phyloP scores from a whole-genome alignment of 2,888 invertebrate genomes.

The Macrosoma leucophasiata region DNA sequence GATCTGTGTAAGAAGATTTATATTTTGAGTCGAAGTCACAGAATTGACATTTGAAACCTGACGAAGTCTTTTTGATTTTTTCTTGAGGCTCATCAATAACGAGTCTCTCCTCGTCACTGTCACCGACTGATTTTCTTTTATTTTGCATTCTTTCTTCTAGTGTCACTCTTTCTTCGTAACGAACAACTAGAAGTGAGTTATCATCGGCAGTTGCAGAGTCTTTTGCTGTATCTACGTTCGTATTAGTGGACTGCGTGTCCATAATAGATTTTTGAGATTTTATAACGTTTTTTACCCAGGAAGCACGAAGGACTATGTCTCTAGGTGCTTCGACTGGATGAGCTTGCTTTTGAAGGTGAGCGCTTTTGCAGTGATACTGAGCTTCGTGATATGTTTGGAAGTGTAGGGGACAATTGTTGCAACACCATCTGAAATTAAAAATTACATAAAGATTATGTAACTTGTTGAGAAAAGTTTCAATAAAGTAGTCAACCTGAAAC shows the following conservation, averaged over 20 bases:
- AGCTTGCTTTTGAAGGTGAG: slow-evolving; percentile 33
- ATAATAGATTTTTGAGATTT: slow-evolving; percentile 39
- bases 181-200: slow-evolving; percentile 52
- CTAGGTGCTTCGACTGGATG: slow-evolving; percentile 45
- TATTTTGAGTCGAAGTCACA: slow-evolving; percentile 37
- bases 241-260: slow-evolving; percentile 2
- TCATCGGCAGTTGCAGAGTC: too few relatives aligned
- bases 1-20: slow-evolving; percentile 40
- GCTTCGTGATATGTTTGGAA: slow-evolving; percentile 60
- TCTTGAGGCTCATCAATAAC: slow-evolving; percentile 39
- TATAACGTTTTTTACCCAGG: slow-evolving; percentile 45
- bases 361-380: slow-evolving; percentile 53
- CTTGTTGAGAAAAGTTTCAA: too few relatives aligned
- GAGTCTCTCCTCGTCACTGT: slow-evolving; percentile 40
- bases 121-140: slow-evolving; percentile 26
- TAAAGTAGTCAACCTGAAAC: too few relatives aligned
- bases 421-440: slow-evolving; percentile 52
- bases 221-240: not conserved
- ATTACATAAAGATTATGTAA: not conserved
- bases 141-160: slow-evolving; percentile 32
- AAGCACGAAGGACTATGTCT: slow-evolving; percentile 37
- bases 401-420: slow-evolving; percentile 43
- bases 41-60: slow-evolving; percentile 35
- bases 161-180: slow-evolving; percentile 48
- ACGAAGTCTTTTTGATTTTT: slow-evolving; percentile 15